Conservation (phyloP, 1,140 invertebrate genomes). For the Lineus longissimus region DNA sequence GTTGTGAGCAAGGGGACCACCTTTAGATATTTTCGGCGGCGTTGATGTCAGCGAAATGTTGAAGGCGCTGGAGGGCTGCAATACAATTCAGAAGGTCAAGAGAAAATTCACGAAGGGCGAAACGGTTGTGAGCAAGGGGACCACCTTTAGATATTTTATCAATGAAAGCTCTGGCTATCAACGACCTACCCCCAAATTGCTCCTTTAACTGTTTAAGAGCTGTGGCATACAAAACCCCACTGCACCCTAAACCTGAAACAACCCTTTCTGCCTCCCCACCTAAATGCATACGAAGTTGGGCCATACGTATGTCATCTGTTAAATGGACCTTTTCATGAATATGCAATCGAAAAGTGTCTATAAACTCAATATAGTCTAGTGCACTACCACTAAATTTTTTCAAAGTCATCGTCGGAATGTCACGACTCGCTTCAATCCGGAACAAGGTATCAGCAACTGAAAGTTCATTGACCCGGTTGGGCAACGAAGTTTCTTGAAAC, state of each 20-base stretch:
- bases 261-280: not conserved
- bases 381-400: not conserved
- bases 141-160: not conserved
- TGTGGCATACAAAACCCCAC: slow-evolving; percentile 4
- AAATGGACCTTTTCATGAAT: slow-evolving; percentile 8
- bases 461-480: not conserved
- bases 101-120: not conserved
- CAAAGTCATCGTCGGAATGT: not conserved
- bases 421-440: slow-evolving; percentile 1
- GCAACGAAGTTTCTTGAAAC: too few relatives aligned
- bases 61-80: not conserved
- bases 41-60: too few relatives aligned
- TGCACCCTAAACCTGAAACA: not conserved
- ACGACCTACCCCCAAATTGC: not conserved
- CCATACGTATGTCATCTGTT: not conserved
- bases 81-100: not conserved
- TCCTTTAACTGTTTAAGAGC: not conserved
- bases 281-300: not conserved
- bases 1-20: not conserved
- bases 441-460: not conserved
- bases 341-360: not conserved
- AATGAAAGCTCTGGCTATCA: slow-evolving; percentile 4
- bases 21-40: slow-evolving; percentile 1
- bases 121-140: not conserved
- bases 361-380: slow-evolving; percentile 6